Conservation (phyloP, 2,888 invertebrate species). For the Trachelus troglodyta region DNA sequence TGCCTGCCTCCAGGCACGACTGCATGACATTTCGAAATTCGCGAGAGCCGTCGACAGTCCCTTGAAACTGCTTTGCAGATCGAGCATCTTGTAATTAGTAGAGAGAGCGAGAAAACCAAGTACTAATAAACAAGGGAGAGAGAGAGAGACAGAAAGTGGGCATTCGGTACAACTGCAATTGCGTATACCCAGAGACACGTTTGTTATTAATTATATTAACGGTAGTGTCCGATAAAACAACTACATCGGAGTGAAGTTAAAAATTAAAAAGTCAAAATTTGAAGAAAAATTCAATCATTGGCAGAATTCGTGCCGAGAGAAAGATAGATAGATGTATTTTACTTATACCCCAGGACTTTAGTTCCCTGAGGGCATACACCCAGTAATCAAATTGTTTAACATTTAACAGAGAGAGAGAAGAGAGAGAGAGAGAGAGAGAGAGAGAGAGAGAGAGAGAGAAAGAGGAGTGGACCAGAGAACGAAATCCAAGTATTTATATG, state of each 20-base stretch:
- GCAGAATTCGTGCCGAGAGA: constrained; percentile 21
- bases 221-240: constrained; percentile 61
- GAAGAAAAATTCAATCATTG: constrained; percentile 61
- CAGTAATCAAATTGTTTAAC: no score
- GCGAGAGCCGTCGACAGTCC: no score
- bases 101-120: no score
- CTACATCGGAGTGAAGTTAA: constrained; percentile 35
- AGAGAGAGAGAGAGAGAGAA: constrained; percentile 16
- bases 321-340: background rate
- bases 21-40: no score
- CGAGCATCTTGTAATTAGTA: no score
- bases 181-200: constrained; percentile 47
- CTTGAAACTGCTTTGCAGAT: no score
- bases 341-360: no score
- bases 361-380: no score
- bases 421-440: constrained; percentile 22
- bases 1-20: no score
- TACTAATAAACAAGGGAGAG: no score
- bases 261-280: constrained; percentile 39
- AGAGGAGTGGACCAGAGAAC: constrained; percentile 26
- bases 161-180: no score
- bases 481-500: constrained; percentile 60
- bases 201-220: constrained; percentile 59
- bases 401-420: background rate
- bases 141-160: no score